Conservation (phyloP, 2,113 vertebrate genomes). For the Capra hircus region DNA sequence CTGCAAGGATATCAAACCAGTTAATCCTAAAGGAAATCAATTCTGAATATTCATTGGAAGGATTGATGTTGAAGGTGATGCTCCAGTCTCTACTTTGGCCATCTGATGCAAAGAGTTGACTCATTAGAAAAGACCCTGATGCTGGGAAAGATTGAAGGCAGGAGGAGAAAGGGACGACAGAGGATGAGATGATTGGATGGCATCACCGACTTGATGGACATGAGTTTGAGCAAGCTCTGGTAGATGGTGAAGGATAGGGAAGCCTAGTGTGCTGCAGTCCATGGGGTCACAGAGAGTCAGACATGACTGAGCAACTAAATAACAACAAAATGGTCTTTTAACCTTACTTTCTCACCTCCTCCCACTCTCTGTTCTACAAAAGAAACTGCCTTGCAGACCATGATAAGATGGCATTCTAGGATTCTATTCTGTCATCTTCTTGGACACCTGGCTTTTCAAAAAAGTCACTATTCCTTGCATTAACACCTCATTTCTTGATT, state of each 20-base stretch:
- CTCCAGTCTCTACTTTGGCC: neutral
- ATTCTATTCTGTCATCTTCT: neutral
- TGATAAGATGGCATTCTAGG: neutral
- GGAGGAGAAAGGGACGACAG: neutral
- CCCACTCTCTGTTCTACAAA: neutral
- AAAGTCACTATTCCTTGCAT: neutral
- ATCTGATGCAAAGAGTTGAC: neutral
- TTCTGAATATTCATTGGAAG: neutral
- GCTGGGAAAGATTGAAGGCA: neutral
- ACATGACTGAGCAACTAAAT: fast-evolving
- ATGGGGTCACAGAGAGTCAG: neutral
- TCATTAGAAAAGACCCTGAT: fast-evolving
- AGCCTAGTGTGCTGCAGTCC: neutral
- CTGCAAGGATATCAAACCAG: neutral
- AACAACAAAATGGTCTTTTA: neutral
- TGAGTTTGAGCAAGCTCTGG: neutral
- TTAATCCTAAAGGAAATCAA: neutral
- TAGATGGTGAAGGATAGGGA: neutral
- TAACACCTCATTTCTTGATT: neutral
- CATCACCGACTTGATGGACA: neutral
- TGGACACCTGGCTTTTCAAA: neutral
- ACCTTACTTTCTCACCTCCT: neutral
- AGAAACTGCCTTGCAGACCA: neutral
- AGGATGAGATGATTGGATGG: neutral
- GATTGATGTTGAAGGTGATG: neutral